A percentile compares a stretch with the other conserved stretches of the same genome.
Conservation (phyloP, 2,888 invertebrate genomes). For the Herminia tarsipennalis region DNA sequence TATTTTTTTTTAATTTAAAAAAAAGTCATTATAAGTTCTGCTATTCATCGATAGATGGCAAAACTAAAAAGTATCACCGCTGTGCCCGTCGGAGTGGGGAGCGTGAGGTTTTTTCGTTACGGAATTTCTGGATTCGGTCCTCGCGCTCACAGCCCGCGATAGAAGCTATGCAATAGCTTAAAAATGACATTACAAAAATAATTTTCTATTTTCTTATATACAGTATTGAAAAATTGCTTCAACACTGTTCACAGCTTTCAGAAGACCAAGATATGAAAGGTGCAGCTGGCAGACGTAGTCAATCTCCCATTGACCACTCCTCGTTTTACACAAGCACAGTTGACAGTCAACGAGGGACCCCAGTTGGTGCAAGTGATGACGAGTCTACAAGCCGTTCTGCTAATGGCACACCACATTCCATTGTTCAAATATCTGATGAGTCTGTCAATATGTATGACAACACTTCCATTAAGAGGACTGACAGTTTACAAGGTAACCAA, state of each 20-base stretch:
- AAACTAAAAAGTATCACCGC: no score
- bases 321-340: conserved; percentile 64
- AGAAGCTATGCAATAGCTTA: no score
- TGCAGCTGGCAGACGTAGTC: conserved; percentile 71
- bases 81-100: no score
- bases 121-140: no score
- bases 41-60: no score
- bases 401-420: conserved; percentile 88
- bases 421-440: conserved; percentile 88
- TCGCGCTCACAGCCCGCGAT: no score
- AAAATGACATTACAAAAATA: no score
- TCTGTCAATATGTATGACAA: conserved; percentile 73
- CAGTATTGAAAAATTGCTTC: no score
- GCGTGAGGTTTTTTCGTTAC: no score
- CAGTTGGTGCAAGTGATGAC: conserved; percentile 82
- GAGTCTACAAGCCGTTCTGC: conserved; percentile 75
- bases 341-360: conserved; percentile 74
- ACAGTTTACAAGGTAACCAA: conserved; percentile 74
- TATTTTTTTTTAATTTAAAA: no score
- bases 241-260: conserved; percentile 77
- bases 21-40: no score
- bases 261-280: conserved; percentile 83
- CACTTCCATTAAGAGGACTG: conserved; percentile 74
- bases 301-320: conserved; percentile 71
- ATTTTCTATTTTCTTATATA: no score